Evolutionary conservation across 2,888 invertebrate genomes (phyloP).

Genomic region (Trissolcus brochymenae): DNA sequence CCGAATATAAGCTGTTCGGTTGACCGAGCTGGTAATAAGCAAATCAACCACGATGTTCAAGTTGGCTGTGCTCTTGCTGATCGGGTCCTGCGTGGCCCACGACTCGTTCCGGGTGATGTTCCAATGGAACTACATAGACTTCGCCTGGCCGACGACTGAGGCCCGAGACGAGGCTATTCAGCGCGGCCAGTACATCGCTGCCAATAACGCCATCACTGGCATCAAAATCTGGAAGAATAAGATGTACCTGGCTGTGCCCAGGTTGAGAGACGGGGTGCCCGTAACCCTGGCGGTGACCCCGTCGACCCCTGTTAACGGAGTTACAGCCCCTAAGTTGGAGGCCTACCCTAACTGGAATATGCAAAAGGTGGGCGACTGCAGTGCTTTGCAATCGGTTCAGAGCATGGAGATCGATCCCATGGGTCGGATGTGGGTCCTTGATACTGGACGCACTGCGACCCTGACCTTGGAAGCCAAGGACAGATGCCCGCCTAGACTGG

Average conservation of each 20-base stretch:
- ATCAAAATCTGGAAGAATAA: conserved; percentile 82
- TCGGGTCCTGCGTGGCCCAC: conserved; percentile 57
- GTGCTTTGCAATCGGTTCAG: conserved; percentile 85
- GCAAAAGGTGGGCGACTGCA: conserved; percentile 83
- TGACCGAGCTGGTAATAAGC: background rate
- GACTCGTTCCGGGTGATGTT: conserved; percentile 83
- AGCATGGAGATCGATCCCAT: conserved; percentile 84
- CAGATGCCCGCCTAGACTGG: conserved; percentile 83
- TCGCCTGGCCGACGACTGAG: conserved; percentile 81
- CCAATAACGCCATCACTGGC: conserved; percentile 83
- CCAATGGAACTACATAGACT: conserved; percentile 85
- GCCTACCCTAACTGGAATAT: conserved; percentile 86
- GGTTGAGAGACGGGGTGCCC: conserved; percentile 84
- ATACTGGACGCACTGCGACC: conserved; percentile 82
- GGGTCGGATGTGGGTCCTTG: conserved; percentile 79
- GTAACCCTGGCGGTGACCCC: conserved; percentile 82
- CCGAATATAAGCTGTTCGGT: conserved; percentile 30
- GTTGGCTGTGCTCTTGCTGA: conserved; percentile 41
- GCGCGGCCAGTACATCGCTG: conserved; percentile 81
- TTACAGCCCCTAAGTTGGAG: conserved; percentile 80
- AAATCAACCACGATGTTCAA: conserved; percentile 9
- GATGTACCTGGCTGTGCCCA: conserved; percentile 83
- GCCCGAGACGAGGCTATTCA: conserved; percentile 78
- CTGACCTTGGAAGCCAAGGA: conserved; percentile 75
- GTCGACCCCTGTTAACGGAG: conserved; percentile 75